Base-by-base conservation (phyloP, 1,140 invertebrate species). In the Papilio xuthus region DNA sequence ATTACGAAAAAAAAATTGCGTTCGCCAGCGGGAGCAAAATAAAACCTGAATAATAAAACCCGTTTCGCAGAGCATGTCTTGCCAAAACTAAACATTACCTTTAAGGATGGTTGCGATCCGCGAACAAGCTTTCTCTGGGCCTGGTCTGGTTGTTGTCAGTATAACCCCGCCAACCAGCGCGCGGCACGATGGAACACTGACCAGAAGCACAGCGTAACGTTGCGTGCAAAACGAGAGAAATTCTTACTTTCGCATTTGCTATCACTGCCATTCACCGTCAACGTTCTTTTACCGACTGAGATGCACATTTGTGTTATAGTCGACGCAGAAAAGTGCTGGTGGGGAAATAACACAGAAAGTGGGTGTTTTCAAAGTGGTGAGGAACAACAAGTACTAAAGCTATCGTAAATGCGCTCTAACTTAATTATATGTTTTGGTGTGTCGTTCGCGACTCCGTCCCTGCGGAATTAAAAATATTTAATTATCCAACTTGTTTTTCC, bases 101-200 rank as follows among this genome's bases (percentile, higher is more conserved):
- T 84, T 78, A 67, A 60, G 69, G 44, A 69, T 73, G 15, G 75
- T 53, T 26, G 37, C 67, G 63, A 56, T 69, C 44, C 47, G 74
- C 44, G 56, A 15, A 20, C 83, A 81, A 83, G 80, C 85, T 86
- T 85, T 86, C 85, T 85, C 86, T 87, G 81, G 47, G 32, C n/a
- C 15, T 1, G 12, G 72, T 78, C 74, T 78, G 85, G 82, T 81
- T 81, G 41, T 12, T 12, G 63, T 18, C 0, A 23, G 78, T 84
- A 73, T n/a, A 23, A 73, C 81, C 79, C 80, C 79, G 79, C 83
- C 81, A 83, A 26, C 8, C 15, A 23, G 20, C 47, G 12, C 26
- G 12, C 13, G 26, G 37, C 32, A 53, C 18, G 41, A 37, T n/a
- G 37, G 26, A 26, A 28, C 28, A 28, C 73, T 75, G 37, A 37